Evolutionary conservation across 37 sponge, comb jelly and placozoan species (phyloP).

Genomic region (Haliclona indistincta): DNA sequence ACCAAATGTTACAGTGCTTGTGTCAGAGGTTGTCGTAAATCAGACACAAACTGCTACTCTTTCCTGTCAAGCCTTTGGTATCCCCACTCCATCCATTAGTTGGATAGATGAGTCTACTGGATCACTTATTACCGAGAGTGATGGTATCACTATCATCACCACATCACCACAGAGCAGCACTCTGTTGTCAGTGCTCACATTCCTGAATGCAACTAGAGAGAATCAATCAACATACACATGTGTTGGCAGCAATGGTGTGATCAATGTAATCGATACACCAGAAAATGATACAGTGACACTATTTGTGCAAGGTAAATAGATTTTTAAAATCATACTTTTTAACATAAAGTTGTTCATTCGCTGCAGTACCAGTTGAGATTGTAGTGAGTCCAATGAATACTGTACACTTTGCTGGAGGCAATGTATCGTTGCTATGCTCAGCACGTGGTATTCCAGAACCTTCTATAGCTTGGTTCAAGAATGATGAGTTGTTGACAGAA

Average conservation of each 20-base stretch:
- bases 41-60: conserved; percentile 1
- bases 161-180: not conserved
- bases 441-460: conserved; percentile 78
- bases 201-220: not conserved
- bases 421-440: conserved; percentile 17
- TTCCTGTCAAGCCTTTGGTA: conserved; percentile 8
- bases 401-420: conserved; percentile 15
- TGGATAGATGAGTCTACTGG: conserved; percentile 1
- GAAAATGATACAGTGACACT: not conserved
- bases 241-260: not conserved
- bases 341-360: too few relatives aligned
- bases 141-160: not conserved
- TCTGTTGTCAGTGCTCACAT: conserved; percentile 1
- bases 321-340: not conserved
- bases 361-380: conserved; percentile 13
- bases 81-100: not conserved
- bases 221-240: conserved; percentile 2
- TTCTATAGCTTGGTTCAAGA: conserved; percentile 76
- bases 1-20: conserved; percentile 7
- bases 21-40: conserved; percentile 2
- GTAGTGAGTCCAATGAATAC: conserved; percentile 6
- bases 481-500: not conserved
- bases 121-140: not conserved
- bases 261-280: not conserved
- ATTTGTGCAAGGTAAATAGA: not conserved